A percentile compares a stretch with the other conserved stretches of the same genome.
Evolutionary conservation across 92 coral and sea anemone species (phyloP).

Genomic region (Epizoanthus illoricatus): DNA sequence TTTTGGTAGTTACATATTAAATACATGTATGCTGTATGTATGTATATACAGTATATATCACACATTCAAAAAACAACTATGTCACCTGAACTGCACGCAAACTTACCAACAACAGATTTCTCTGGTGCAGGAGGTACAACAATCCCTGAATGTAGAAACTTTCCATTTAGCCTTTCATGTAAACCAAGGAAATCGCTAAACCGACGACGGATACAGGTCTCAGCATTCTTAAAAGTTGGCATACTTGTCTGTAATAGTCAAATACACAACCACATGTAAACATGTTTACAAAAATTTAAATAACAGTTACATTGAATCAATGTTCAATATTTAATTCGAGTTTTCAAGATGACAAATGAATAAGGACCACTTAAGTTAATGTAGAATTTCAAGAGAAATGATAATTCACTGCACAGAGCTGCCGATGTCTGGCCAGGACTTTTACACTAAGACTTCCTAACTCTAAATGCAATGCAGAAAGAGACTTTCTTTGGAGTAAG

Average conservation of each 20-base stretch:
- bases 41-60: neutral
- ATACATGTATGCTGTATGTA: too few relatives aligned
- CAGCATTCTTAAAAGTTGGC: constrained; percentile 89
- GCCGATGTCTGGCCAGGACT: too few relatives aligned
- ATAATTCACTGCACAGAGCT: too few relatives aligned
- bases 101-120: constrained; percentile 94
- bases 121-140: constrained; percentile 99
- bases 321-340: neutral
- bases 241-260: constrained; percentile 71
- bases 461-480: too few relatives aligned
- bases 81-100: neutral
- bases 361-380: too few relatives aligned
- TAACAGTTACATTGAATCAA: neutral
- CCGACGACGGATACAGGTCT: constrained; percentile 80
- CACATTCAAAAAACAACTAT: neutral
- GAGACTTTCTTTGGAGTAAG: too few relatives aligned
- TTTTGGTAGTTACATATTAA: too few relatives aligned
- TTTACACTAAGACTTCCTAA: too few relatives aligned
- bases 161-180: constrained; percentile 81
- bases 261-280: neutral
- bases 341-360: neutral
- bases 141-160: constrained; percentile 82
- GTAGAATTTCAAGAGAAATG: too few relatives aligned
- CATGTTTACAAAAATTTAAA: too few relatives aligned
- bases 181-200: constrained; percentile 99